These are phyloP conservation scores for Drosophila murphyi DNA, from an alignment of 1,140 invertebrate genomes.

Conservation along the genomic window DNA sequence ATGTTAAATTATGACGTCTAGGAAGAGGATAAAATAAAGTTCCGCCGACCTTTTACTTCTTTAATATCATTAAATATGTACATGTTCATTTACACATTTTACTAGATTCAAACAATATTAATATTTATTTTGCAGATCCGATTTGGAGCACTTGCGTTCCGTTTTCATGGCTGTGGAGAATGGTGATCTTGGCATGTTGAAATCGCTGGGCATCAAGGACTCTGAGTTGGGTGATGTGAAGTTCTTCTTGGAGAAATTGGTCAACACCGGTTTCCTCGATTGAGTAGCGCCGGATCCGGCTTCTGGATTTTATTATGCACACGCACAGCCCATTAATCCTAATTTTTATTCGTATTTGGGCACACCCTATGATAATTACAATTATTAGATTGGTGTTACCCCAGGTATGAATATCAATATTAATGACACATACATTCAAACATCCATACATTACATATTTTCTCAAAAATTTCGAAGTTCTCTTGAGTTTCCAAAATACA, in stretches of 20 bases:
- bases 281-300: slow-evolving; percentile 90
- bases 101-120: no score
- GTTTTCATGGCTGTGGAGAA: slow-evolving; percentile 99
- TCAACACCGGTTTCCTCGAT: slow-evolving; percentile 98
- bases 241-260: slow-evolving; percentile 98
- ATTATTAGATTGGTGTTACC: slow-evolving; percentile 66
- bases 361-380: slow-evolving; percentile 78
- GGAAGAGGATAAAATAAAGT: no score
- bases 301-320: slow-evolving; percentile 87
- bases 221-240: slow-evolving; percentile 98
- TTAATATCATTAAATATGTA: no score
- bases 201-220: slow-evolving; percentile 97
- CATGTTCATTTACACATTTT: no score
- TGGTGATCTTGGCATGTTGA: slow-evolving; percentile 96
- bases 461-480: slow-evolving; percentile 47
- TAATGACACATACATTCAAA: slow-evolving; percentile 13
- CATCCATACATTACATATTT: slow-evolving; percentile 38
- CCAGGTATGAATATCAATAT: slow-evolving; percentile 6
- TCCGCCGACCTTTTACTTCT: no score
- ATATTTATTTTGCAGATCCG: slow-evolving; percentile 86
- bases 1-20: no score
- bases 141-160: slow-evolving; percentile 95
- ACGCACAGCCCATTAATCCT: slow-evolving; percentile 87
- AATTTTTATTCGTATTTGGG: slow-evolving; percentile 87
- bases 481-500: slow-evolving; percentile 6